Percentiles rank a stretch among this genome's conserved stretches.
Evolutionary conservation across 2,888 invertebrate genomes (phyloP).

Genomic region (Callinectes sapidus): DNA sequence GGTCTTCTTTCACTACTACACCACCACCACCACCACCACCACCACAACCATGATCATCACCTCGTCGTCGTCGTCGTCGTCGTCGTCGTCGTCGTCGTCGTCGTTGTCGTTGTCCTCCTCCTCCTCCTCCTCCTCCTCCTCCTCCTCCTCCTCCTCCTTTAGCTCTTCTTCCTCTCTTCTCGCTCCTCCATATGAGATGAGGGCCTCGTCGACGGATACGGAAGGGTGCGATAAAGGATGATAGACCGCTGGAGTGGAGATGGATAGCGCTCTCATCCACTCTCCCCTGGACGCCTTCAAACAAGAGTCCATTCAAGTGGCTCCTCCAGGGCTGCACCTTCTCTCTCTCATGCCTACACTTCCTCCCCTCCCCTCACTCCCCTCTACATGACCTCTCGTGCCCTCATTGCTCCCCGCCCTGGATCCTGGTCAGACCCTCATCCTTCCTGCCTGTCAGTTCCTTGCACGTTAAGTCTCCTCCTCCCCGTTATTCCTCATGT

Average conservation of each 20-base stretch:
- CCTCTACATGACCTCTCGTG: neutral
- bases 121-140: neutral
- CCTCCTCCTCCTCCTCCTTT: neutral
- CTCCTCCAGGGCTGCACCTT: neutral
- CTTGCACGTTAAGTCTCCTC: neutral
- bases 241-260: conserved; percentile 3
- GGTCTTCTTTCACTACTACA: too few species aligned
- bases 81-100: neutral
- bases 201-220: neutral
- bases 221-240: conserved; percentile 20
- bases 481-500: too few species aligned
- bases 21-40: too few species aligned
- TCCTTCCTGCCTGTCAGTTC: neutral
- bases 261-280: neutral
- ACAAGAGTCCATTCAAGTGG: neutral
- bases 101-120: neutral
- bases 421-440: too few species aligned
- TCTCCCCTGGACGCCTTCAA: neutral
- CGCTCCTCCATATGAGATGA: conserved; percentile 5
- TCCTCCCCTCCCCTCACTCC: neutral
- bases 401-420: neutral
- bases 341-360: neutral
- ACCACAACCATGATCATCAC: too few species aligned
- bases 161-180: neutral
- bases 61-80: neutral